These are phyloP conservation scores for Neuroterus valhalla DNA, from an alignment of 1,140 invertebrate genomes.

Conservation along the genomic window DNA sequence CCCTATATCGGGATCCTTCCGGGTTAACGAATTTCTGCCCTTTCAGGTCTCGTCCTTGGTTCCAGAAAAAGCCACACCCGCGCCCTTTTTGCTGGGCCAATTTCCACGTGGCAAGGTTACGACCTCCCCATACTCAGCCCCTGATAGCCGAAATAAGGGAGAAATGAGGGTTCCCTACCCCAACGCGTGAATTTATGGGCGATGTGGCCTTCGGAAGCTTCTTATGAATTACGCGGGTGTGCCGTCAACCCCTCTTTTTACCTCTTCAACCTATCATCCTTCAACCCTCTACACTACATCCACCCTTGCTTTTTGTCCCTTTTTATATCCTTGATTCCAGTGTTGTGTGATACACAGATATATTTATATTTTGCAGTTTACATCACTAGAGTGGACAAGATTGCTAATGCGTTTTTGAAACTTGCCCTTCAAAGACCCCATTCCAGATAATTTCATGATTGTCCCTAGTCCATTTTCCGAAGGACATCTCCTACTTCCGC, in stretches of 20 bases:
- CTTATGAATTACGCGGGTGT: conserved; percentile 43
- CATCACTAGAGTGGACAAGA: too few species aligned
- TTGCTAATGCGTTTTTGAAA: neutral
- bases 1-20: conserved; percentile 40
- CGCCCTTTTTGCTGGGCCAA: conserved; percentile 11
- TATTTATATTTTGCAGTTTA: neutral
- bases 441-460: neutral
- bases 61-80: neutral
- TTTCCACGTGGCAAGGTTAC: conserved; percentile 65
- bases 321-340: conserved; percentile 4
- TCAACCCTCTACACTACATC: conserved; percentile 9
- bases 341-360: neutral
- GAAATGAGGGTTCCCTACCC: conserved; percentile 53
- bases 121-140: conserved; percentile 48
- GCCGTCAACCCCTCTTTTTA: conserved; percentile 1
- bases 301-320: neutral
- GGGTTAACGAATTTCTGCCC: conserved; percentile 51
- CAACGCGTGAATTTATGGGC: conserved; percentile 65
- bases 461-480: conserved; percentile 14
- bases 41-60: conserved; percentile 27
- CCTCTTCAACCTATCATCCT: neutral
- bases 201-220: conserved; percentile 56
- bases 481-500: conserved; percentile 39
- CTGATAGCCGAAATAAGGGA: conserved; percentile 35
- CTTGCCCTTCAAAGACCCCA: conserved; percentile 2